phyloP scores from a whole-genome alignment of 2,888 invertebrate species.

The Sinohyriopsis cumingii region DNA sequence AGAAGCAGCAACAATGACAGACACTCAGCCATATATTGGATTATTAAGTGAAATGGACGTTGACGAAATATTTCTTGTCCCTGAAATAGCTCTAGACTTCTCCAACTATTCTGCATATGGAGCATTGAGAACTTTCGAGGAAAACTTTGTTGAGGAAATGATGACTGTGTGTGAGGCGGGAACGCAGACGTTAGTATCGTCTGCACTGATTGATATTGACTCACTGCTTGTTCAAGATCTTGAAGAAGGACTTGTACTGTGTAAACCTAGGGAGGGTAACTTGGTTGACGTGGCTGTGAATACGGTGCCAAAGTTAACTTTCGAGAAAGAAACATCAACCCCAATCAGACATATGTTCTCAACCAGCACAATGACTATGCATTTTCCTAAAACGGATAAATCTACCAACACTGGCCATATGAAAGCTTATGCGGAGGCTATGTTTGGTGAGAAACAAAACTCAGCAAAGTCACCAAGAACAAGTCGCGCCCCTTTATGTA shows the following conservation, averaged over 20 bases:
- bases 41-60: slow-evolving; percentile 63
- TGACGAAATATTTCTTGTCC: slow-evolving; percentile 61
- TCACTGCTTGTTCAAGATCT: slow-evolving; percentile 13
- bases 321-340: slow-evolving; percentile 62
- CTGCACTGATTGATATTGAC: slow-evolving; percentile 23
- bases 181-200: slow-evolving; percentile 49
- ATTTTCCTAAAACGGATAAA: slow-evolving; percentile 57
- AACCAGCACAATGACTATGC: slow-evolving; percentile 59
- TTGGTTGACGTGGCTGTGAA: slow-evolving; percentile 55
- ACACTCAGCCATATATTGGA: slow-evolving; percentile 64
- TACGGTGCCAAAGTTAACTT: slow-evolving; percentile 54
- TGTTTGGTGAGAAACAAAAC: slow-evolving; percentile 24
- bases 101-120: slow-evolving; percentile 18
- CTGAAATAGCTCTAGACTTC: slow-evolving; percentile 39
- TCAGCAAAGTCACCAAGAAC: slow-evolving; percentile 37
- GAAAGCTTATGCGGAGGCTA: slow-evolving; percentile 27
- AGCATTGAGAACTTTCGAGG: not conserved
- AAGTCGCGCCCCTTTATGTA: no score
- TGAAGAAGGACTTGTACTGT: slow-evolving; percentile 16
- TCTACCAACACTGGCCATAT: slow-evolving; percentile 50
- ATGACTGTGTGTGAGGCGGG: slow-evolving; percentile 45
- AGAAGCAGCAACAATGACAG: slow-evolving; percentile 63
- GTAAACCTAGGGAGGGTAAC: slow-evolving; percentile 24
- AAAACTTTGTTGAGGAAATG: slow-evolving; percentile 47
- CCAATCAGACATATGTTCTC: slow-evolving; percentile 52